These are phyloP conservation scores for Corythaeola cristata DNA, from an alignment of 2,113 vertebrate species.

Conservation along the genomic window DNA sequence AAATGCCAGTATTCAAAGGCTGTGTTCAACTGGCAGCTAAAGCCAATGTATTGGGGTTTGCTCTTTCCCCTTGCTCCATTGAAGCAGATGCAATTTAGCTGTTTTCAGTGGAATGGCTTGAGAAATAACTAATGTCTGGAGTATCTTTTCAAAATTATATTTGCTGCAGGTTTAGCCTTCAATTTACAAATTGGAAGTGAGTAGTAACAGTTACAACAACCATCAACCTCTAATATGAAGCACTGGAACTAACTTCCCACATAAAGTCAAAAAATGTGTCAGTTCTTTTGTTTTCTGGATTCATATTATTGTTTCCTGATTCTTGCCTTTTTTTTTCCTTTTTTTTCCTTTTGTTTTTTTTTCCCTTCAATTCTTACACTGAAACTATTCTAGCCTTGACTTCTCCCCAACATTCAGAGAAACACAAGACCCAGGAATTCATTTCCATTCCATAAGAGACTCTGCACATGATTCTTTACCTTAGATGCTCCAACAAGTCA, in stretches of 20 bases:
- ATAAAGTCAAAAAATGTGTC: background rate
- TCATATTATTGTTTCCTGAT: background rate
- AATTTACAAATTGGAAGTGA: background rate
- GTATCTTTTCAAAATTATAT: background rate
- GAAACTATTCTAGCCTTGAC: background rate
- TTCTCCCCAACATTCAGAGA: background rate
- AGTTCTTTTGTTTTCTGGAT: background rate
- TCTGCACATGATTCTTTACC: constrained; percentile 63
- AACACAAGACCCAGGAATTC: background rate
- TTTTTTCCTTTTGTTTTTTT: background rate
- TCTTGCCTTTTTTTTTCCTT: background rate
- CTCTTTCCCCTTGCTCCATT: background rate
- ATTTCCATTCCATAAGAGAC: background rate
- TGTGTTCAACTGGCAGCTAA: background rate
- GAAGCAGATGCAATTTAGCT: background rate
- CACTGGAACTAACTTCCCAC: background rate
- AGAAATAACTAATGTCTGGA: background rate
- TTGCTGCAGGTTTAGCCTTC: background rate
- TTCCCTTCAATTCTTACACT: background rate
- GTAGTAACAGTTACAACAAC: background rate
- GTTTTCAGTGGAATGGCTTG: background rate
- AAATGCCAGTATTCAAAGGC: background rate
- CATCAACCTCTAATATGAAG: background rate
- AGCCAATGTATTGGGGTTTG: background rate
- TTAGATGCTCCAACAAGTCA: constrained; percentile 76